These are phyloP conservation scores for Arbacia lixula DNA, from an alignment of 53 echinoderm and acorn worm species.

Conservation along the genomic window DNA sequence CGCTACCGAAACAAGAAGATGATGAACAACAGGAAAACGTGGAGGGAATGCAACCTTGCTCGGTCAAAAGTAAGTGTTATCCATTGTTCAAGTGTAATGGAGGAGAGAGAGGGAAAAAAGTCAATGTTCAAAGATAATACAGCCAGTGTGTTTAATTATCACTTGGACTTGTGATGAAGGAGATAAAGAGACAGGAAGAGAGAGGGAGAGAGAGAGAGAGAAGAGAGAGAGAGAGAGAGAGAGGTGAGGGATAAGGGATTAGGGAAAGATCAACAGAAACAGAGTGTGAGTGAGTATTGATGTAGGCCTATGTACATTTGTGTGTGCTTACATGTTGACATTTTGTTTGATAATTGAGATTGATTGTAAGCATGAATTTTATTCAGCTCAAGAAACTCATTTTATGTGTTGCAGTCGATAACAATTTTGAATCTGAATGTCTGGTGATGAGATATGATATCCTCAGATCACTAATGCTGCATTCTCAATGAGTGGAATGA, in stretches of 20 bases:
- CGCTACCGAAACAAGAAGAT: constrained; percentile 30
- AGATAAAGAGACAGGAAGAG: background rate
- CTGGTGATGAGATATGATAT: too few relatives aligned
- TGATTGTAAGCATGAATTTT: too few relatives aligned
- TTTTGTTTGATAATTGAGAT: too few relatives aligned
- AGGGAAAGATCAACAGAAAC: background rate
- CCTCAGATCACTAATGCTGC: too few relatives aligned
- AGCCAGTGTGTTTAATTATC: too few relatives aligned
- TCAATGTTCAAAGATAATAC: background rate
- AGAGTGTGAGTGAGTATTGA: background rate
- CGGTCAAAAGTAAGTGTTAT: constrained; percentile 30
- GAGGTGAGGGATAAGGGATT: background rate
- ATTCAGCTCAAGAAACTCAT: too few relatives aligned
- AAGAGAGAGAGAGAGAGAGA: background rate
- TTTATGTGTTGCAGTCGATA: too few relatives aligned
- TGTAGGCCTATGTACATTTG: too few relatives aligned
- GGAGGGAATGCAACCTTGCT: constrained; percentile 5
- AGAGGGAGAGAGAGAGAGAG: background rate
- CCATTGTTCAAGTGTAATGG: too few relatives aligned
- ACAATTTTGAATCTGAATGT: too few relatives aligned
- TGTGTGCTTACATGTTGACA: too few relatives aligned
- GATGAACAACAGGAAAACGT: constrained; percentile 25
- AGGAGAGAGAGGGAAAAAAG: background rate
- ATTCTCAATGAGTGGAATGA: too few relatives aligned
- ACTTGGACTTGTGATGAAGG: background rate